Base-by-base conservation (phyloP, 2,888 invertebrate genomes). In the Lasioglossum pauxillum region DNA sequence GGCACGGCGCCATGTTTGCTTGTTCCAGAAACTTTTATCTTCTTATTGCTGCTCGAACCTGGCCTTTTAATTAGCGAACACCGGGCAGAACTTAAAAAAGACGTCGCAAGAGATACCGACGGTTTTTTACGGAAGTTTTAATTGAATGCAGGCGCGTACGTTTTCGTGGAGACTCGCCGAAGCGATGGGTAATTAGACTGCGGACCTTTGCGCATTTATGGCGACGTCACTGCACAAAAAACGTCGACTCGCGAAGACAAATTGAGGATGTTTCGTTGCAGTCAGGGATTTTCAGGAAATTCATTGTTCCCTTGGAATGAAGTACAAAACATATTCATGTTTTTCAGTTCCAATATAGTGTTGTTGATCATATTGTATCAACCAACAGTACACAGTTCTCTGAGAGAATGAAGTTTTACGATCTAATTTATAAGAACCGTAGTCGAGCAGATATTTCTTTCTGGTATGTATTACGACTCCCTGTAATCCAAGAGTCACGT, bases 41-140 rank as follows among this genome's bases (percentile, higher is more conserved):
- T 31, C 16, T 64, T 27, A 31, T 64, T 64, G 64, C 27, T 31
- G 27, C 64, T 16, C 31, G 64, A 31, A 31, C 64, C 27, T 31
- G 64, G 64, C 27, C 64, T 64, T 64, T 64, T 64, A 64, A 64
- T 64, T 64, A 64, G 64, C 64, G 64, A 64, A 64, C 64, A 64
- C 64, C 16, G 16, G 64, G 27, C 16, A 31, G 64, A 31, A 31
- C 31, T 64, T 64, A 16, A 64, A 64, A 64, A 64, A 64, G 64
- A 31, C 64, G 31, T 31, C 31, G 64, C 31, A 31, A 31, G 64
- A 31, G 16, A 64, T 64, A 16, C 64, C 64, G 31, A 27, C 27
- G 31, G 16, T 64, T 16, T 64, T 31, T 53, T 23, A 27, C 64
- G 64, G 16, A 64, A 31, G 31, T 64, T 64, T 64, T 64, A 64